Evolutionary conservation across 2,888 invertebrate species (phyloP).

Genomic region (Cyclophora punctaria): DNA sequence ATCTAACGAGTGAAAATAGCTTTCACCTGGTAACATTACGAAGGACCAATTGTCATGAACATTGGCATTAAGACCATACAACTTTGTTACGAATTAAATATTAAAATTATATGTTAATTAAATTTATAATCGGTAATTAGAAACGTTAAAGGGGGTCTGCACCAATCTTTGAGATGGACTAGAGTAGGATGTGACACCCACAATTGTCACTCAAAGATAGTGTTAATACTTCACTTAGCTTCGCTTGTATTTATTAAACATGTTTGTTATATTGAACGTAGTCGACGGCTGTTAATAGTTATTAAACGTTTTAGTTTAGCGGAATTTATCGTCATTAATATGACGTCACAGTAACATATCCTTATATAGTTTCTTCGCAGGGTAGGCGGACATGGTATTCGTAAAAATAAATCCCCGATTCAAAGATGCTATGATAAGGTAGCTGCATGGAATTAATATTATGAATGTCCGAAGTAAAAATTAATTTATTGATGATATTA

Average conservation of each 20-base stretch:
- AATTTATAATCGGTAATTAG: too few relatives aligned
- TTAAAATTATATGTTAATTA: too few relatives aligned
- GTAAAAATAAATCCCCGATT: too few relatives aligned
- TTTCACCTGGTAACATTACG: slow-evolving; percentile 1
- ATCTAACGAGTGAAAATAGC: not conserved
- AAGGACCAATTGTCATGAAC: not conserved
- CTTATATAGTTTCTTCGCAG: slow-evolving; percentile 9
- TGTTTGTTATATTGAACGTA: slow-evolving; percentile 17
- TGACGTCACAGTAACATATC: slow-evolving; percentile 1
- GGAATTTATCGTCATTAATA: too few relatives aligned
- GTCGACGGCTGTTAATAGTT: slow-evolving; percentile 35
- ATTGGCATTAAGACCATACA: too few relatives aligned
- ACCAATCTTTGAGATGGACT: too few relatives aligned
- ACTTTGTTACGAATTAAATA: too few relatives aligned
- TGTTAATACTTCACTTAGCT: not conserved
- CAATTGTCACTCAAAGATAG: not conserved
- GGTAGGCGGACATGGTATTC: slow-evolving; percentile 7
- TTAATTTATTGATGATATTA: too few relatives aligned
- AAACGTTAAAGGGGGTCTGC: too few relatives aligned
- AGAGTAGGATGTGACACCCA: not conserved
- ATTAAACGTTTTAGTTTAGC: slow-evolving; percentile 2
- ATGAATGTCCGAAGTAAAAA: too few relatives aligned
- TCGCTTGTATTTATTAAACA: slow-evolving; percentile 5
- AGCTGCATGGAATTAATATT: too few relatives aligned
- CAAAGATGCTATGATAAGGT: too few relatives aligned